These are phyloP conservation scores for Heliconius himera DNA, from an alignment of 1,140 invertebrate species.

Conservation along the genomic window DNA sequence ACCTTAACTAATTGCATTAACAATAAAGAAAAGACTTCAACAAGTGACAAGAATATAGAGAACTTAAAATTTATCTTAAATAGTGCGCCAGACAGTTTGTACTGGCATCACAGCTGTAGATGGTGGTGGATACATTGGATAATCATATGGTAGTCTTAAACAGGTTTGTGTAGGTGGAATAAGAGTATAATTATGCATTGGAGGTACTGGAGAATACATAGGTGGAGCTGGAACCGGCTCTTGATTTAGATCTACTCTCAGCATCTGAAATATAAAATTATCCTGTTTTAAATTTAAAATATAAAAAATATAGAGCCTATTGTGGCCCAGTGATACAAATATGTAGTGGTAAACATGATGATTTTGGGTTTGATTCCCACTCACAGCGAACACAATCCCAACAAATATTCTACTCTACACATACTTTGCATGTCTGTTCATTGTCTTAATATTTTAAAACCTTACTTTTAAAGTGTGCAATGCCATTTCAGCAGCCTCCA, in stretches of 20 bases:
- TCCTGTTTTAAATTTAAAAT: too few species aligned
- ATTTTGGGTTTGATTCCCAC: too few species aligned
- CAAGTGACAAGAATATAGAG: slow-evolving; percentile 12
- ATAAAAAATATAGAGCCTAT: too few species aligned
- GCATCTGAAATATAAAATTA: slow-evolving; percentile 46
- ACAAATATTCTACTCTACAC: not conserved
- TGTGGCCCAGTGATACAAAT: too few species aligned
- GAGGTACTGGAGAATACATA: slow-evolving; percentile 45
- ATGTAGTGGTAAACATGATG: too few species aligned
- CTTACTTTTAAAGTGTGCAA: slow-evolving; percentile 62
- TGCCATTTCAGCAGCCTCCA: slow-evolving; percentile 63
- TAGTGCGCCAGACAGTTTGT: slow-evolving; percentile 41
- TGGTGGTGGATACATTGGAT: slow-evolving; percentile 45
- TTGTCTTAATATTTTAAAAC: not conserved
- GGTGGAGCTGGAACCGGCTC: slow-evolving; percentile 42
- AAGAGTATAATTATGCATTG: slow-evolving; percentile 48
- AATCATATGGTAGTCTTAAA: slow-evolving; percentile 52
- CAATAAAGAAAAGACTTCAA: slow-evolving; percentile 32
- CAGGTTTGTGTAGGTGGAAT: slow-evolving; percentile 48
- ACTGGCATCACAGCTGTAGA: slow-evolving; percentile 44
- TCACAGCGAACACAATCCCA: too few species aligned
- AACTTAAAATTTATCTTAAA: slow-evolving; percentile 24
- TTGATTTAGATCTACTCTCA: slow-evolving; percentile 53
- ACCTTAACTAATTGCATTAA: slow-evolving; percentile 30
- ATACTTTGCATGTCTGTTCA: too few species aligned